Base-by-base conservation (phyloP, 2,797 vertebrate genomes). In the Psittacula derbiana region DNA sequence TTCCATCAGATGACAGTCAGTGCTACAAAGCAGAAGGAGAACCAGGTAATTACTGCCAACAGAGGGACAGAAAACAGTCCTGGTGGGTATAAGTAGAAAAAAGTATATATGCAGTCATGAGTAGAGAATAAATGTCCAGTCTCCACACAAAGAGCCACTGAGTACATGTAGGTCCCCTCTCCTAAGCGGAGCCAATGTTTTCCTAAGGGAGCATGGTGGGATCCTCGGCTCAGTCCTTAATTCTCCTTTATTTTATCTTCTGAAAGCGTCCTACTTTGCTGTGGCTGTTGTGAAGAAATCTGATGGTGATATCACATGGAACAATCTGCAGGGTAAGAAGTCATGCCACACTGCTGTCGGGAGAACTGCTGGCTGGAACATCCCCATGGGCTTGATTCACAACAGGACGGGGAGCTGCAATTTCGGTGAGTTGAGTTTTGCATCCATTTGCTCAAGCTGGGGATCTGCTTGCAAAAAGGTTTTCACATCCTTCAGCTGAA, bases 351-450 rank as follows among this genome's bases (percentile, higher is more conserved):
- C 99, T 0, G 99, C 97, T 0, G 13, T 99, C 0, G 98, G 96
- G 67, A 98, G 98, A 79, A 99, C 98, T 0, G 99, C 99, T 18
- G 99, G 99, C 91, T 99, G 99, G 99, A 99, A 99, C 95, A 88
- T 99, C 40, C 99, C 99, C 67, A 98, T 99, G 97, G 98, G 98
- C 28, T 93, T 93, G 36, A 97, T 99, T 73, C 93, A 98, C 94
- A 92, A 93, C 13, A 12, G 11, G 7, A 98, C 88, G 0, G 12
- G 72, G 0, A 96, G 95, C 94, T 99, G 99, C 95, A 92, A 98
- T 80, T 98, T 99, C 0, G 93, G 99, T 99, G 90, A 98, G 98
- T 64, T 5, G 27, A 14, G 6, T 13, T 27, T 4, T 30, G 38
- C n/a, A 61, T 9, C 25, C 6, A 0, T 24, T 49, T 28, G 46